A percentile compares a stretch with the other conserved stretches of the same genome.
These are phyloP conservation scores for Scaptomyza pallida DNA, from an alignment of 1,140 invertebrate genomes.

Conservation along the genomic window DNA sequence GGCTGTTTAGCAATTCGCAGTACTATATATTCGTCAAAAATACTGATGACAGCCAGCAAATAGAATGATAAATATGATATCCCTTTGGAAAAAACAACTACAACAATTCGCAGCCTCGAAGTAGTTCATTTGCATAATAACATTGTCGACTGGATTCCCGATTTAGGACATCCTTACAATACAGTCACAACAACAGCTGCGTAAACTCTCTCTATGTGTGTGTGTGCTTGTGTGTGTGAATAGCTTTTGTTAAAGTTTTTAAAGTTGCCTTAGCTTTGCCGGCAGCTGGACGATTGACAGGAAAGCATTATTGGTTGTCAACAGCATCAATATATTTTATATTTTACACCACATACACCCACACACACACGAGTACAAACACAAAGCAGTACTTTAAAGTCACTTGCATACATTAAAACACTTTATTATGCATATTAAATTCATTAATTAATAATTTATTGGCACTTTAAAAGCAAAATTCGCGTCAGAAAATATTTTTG, in stretches of 20 bases:
- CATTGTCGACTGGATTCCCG: constrained; percentile 42
- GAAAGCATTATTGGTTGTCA: constrained; percentile 20
- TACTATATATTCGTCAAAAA: constrained; percentile 49
- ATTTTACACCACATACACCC: neutral
- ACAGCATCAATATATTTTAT: constrained; percentile 1
- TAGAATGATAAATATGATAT: constrained; percentile 77
- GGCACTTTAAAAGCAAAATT: constrained; percentile 8
- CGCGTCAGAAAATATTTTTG: neutral
- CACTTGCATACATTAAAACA: too few relatives aligned
- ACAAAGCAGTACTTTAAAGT: neutral
- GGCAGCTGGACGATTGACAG: constrained; percentile 13
- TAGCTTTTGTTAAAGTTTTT: constrained; percentile 15
- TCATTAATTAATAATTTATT: constrained; percentile 19
- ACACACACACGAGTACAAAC: neutral
- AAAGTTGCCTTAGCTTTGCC: neutral
- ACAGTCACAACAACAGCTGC: constrained; percentile 15
- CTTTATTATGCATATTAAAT: constrained; percentile 16
- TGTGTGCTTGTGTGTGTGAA: neutral
- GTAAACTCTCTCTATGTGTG: neutral
- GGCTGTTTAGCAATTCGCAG: constrained; percentile 38
- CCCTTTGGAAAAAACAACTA: constrained; percentile 74
- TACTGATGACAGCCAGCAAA: constrained; percentile 75
- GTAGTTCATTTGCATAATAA: constrained; percentile 75
- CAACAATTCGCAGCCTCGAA: constrained; percentile 53
- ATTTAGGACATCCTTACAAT: neutral